These are phyloP conservation scores for Hemaris fuciformis DNA, from an alignment of 2,888 invertebrate genomes.

Conservation along the genomic window DNA sequence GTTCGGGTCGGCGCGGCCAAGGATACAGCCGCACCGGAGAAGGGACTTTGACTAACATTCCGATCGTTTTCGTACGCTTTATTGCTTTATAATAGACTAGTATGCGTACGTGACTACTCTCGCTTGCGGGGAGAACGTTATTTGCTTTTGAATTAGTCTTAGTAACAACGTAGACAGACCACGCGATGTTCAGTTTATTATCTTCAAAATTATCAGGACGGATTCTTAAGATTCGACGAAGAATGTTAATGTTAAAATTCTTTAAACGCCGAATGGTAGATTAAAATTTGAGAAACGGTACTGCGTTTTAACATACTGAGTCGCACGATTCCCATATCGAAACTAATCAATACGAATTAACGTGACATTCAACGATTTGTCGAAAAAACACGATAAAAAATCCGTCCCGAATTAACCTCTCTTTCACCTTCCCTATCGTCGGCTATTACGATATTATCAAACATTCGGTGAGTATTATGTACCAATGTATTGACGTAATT, in stretches of 20 bases:
- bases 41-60: conserved; percentile 54
- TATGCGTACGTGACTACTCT: conserved; percentile 4
- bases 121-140: background rate
- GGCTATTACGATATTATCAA: background rate
- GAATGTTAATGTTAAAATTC: background rate
- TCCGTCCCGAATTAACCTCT: background rate
- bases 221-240: background rate
- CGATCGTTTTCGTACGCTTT: conserved; percentile 21
- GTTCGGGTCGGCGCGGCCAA: conserved; percentile 41
- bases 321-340: background rate
- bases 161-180: background rate
- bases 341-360: background rate
- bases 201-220: background rate
- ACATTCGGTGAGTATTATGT: background rate
- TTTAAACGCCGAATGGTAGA: background rate
- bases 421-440: conserved; percentile 6
- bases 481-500: background rate
- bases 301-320: background rate
- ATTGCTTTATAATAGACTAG: conserved; percentile 1
- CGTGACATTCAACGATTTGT: background rate
- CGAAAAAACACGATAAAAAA: background rate
- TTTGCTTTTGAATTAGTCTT: background rate
- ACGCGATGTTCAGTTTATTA: background rate
- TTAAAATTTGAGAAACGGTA: background rate
- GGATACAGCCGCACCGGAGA: conserved; percentile 45